Percentiles rank a stretch among this genome's conserved stretches.
Conservation (phyloP, 2,113 vertebrate genomes). For the Cheirogaleus medius region DNA sequence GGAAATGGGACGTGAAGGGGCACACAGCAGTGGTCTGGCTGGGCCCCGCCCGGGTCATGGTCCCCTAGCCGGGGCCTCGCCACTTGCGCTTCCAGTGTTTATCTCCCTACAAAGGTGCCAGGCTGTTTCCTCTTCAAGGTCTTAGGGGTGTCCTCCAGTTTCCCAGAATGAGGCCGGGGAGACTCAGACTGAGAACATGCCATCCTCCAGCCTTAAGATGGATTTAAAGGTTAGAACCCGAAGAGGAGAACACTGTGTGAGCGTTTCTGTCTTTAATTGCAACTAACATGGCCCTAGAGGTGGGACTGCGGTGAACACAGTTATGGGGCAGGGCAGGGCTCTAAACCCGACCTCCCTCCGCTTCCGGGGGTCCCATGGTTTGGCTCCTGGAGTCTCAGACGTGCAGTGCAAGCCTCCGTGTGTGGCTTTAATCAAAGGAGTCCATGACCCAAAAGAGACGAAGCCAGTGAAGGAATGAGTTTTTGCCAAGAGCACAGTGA, state of each 20-base stretch:
- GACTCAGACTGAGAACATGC: not conserved
- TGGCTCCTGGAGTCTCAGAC: not conserved
- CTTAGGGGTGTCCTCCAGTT: too few species aligned
- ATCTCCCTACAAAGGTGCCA: not conserved
- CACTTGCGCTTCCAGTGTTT: fast-evolving
- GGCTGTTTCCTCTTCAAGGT: not conserved
- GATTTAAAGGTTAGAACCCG: not conserved
- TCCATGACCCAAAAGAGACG: not conserved
- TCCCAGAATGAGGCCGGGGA: not conserved
- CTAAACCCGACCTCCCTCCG: not conserved
- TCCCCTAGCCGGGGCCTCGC: fast-evolving
- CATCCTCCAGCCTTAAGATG: fast-evolving
- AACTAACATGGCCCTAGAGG: not conserved
- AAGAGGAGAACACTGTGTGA: not conserved
- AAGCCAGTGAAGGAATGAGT: not conserved
- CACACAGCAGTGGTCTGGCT: fast-evolving
- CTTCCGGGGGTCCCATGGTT: not conserved
- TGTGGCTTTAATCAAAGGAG: not conserved
- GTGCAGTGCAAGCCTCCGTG: too few species aligned
- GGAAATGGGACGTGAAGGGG: not conserved
- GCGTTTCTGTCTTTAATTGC: fast-evolving
- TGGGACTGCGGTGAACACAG: fast-evolving
- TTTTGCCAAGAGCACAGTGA: not conserved
- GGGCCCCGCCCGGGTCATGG: fast-evolving
- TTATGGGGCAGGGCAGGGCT: fast-evolving